Conservation (phyloP, 2,113 vertebrate species). For the Proterorhinus semilunaris region DNA sequence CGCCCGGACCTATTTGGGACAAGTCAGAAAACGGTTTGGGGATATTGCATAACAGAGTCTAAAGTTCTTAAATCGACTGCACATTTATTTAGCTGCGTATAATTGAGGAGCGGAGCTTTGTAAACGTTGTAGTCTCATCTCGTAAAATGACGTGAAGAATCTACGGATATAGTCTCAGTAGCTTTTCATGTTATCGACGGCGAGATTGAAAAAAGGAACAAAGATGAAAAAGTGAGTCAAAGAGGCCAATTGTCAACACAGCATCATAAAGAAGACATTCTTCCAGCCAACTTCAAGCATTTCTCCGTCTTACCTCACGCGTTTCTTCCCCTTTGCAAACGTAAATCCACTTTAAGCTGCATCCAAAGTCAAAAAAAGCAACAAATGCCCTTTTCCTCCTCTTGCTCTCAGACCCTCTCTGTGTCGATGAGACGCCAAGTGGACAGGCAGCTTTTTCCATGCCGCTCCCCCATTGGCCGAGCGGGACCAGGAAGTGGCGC, state of each 20-base stretch:
- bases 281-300: neutral
- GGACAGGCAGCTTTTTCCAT: constrained; percentile 22
- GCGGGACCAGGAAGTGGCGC: constrained; percentile 33
- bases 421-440: constrained; percentile 4
- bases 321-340: neutral
- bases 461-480: constrained; percentile 36
- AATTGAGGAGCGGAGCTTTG: too few species aligned
- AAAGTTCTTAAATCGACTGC: too few species aligned
- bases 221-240: too few species aligned
- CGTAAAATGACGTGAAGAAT: too few species aligned
- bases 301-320: neutral
- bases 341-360: too few species aligned
- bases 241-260: neutral
- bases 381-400: neutral
- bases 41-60: too few species aligned
- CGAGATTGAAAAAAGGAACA: neutral
- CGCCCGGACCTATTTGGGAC: too few species aligned
- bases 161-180: too few species aligned
- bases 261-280: neutral
- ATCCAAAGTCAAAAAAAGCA: neutral
- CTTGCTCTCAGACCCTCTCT: constrained; percentile 15
- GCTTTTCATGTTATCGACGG: too few species aligned
- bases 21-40: too few species aligned
- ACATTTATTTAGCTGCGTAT: too few species aligned
- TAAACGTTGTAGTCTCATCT: too few species aligned